Conservation (phyloP, 2,113 vertebrate species). For the Steatornis caripensis region DNA sequence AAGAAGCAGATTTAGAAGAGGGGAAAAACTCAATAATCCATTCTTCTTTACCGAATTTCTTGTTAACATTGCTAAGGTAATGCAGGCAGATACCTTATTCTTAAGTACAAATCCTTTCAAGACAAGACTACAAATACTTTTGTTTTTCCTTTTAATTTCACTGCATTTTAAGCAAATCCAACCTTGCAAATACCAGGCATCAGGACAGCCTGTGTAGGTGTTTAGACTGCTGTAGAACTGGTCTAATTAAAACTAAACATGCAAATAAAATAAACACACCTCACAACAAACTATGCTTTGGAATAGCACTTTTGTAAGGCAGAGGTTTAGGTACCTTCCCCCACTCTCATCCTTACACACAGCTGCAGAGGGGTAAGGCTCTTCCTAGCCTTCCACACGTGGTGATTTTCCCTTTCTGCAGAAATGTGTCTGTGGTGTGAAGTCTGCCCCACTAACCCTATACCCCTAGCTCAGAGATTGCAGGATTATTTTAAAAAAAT, state of each 20-base stretch:
- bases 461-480: background rate
- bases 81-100: background rate
- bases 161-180: background rate
- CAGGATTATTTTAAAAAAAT: too few species aligned
- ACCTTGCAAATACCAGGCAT: background rate
- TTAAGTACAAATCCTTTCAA: background rate
- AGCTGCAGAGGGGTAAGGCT: background rate
- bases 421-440: background rate
- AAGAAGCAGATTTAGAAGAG: background rate
- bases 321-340: background rate
- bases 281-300: background rate
- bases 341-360: background rate
- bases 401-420: background rate
- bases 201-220: rapidly evolving
- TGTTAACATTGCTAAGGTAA: background rate
- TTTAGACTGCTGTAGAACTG: background rate
- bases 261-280: background rate
- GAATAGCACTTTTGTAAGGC: background rate
- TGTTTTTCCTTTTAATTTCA: background rate
- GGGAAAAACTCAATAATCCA: background rate
- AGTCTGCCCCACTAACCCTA: background rate
- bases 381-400: background rate
- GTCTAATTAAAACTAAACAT: background rate
- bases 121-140: background rate
- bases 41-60: background rate